Percentiles rank a stretch among this genome's conserved stretches.
Evolutionary conservation across 1,140 invertebrate genomes (phyloP).

Genomic region (Apis florea): DNA sequence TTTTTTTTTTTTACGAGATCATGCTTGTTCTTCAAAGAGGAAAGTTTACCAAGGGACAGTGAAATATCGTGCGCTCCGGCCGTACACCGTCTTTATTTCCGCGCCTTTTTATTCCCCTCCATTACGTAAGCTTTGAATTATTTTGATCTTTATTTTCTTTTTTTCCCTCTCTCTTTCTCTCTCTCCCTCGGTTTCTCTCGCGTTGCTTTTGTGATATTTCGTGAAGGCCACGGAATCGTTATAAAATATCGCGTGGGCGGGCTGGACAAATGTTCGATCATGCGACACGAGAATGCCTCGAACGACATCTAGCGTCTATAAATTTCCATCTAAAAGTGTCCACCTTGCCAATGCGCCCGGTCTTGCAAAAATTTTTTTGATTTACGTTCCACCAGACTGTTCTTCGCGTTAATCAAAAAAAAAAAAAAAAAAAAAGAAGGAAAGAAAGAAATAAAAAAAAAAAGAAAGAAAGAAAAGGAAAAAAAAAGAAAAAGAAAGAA

Average conservation of each 20-base stretch:
- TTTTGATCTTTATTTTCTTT: constrained; percentile 43
- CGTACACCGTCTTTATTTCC: constrained; percentile 42
- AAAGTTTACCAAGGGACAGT: constrained; percentile 34
- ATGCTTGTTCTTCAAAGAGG: constrained; percentile 17
- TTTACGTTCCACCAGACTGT: not conserved
- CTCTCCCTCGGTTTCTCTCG: not conserved
- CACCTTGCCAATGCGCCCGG: constrained; percentile 43
- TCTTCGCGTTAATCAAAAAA: not conserved
- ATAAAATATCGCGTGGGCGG: constrained; percentile 56
- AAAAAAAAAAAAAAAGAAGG: too few species aligned
- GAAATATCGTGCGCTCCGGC: constrained; percentile 33
- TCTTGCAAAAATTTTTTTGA: constrained; percentile 21
- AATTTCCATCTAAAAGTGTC: constrained; percentile 74
- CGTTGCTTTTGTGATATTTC: constrained; percentile 12
- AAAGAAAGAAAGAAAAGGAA: too few species aligned
- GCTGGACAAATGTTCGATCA: constrained; percentile 64
- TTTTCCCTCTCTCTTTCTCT: too few species aligned
- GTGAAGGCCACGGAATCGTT: constrained; percentile 52
- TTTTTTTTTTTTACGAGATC: constrained; percentile 27
- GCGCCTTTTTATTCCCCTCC: constrained; percentile 30
- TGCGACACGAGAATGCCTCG: constrained; percentile 41
- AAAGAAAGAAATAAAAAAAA: too few species aligned
- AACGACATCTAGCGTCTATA: constrained; percentile 57
- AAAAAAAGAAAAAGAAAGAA: too few species aligned
- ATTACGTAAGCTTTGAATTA: constrained; percentile 56